phyloP scores from a whole-genome alignment of 2,113 vertebrate species.

The Leucoraja erinaceus region DNA sequence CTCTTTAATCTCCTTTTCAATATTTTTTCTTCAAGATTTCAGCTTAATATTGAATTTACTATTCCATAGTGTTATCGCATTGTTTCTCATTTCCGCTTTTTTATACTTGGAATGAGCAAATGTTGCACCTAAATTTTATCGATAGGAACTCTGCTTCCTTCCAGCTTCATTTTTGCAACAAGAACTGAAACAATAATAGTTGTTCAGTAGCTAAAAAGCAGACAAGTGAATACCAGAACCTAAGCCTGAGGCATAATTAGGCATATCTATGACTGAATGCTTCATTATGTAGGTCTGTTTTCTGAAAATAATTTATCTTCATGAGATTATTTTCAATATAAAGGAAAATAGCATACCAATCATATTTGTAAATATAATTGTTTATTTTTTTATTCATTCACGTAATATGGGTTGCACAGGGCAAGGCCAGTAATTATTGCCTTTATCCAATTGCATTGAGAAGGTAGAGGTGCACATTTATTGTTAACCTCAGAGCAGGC shows the following conservation, averaged over 20 bases:
- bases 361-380: neutral
- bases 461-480: too few species aligned
- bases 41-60: neutral
- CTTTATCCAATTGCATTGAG: too few species aligned
- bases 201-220: neutral
- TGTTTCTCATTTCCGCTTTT: neutral
- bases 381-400: neutral
- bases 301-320: neutral
- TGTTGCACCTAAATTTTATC: neutral
- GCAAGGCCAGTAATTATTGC: too few species aligned
- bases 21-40: neutral
- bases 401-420: too few species aligned
- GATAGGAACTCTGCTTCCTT: neutral
- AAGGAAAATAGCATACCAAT: too few species aligned
- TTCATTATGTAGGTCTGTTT: neutral
- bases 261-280: neutral
- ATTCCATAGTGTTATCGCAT: neutral
- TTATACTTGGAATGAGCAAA: neutral
- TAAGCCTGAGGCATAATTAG: neutral
- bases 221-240: neutral
- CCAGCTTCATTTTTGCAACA: neutral
- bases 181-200: too few species aligned
- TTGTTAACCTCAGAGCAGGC: too few species aligned
- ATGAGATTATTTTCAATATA: neutral
- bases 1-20: neutral